Evolutionary conservation across 37 sponge, comb jelly and placozoan species (phyloP).

Genomic region (Chondrosia reniformis): DNA sequence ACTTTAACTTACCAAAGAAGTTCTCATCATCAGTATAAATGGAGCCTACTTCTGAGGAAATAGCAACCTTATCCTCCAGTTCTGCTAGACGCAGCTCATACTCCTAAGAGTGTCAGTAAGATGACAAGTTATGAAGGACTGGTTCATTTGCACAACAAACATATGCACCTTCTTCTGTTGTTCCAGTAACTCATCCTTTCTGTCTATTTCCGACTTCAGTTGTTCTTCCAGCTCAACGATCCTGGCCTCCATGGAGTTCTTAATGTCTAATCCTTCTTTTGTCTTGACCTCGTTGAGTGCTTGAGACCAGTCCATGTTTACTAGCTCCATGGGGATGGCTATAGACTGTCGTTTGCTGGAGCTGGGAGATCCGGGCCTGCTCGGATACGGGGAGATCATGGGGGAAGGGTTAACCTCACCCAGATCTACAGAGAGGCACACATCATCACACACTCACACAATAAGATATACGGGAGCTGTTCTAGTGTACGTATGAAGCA

Average conservation of each 20-base stretch:
- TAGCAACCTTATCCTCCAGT: constrained; percentile 28
- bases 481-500: no score
- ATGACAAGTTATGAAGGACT: not conserved
- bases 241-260: constrained; percentile 51
- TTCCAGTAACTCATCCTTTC: constrained; percentile 49
- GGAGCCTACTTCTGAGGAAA: constrained; percentile 30
- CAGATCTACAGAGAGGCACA: no score
- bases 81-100: constrained; percentile 45
- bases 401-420: no score
- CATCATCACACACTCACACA: no score
- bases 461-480: no score
- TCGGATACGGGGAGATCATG: constrained; percentile 13
- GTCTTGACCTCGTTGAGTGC: constrained; percentile 75
- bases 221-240: constrained; percentile 59
- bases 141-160: not conserved
- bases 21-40: not conserved
- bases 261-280: constrained; percentile 69
- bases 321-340: constrained; percentile 10
- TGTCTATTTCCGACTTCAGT: constrained; percentile 14
- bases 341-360: not conserved
- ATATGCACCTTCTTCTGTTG: constrained; percentile 51
- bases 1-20: constrained; percentile 12
- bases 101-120: constrained; percentile 20
- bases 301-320: constrained; percentile 74
- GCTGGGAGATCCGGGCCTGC: constrained; percentile 1